These are phyloP conservation scores for Sitophilus oryzae DNA, from an alignment of 1,140 invertebrate species.

Conservation along the genomic window DNA sequence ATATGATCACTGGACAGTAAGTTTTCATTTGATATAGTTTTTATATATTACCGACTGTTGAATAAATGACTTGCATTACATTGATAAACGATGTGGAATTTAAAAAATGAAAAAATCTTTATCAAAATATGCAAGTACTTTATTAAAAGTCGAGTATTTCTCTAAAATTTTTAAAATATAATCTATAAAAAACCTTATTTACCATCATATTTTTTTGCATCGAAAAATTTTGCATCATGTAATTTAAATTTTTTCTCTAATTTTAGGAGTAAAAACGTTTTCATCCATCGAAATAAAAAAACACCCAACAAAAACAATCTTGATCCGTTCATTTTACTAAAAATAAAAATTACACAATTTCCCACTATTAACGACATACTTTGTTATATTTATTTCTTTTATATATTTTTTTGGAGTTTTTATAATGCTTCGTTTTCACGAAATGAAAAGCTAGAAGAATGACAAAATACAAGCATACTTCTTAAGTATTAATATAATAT, in stretches of 20 bases:
- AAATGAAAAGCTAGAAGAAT: conserved; percentile 24
- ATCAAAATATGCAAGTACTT: too few relatives aligned
- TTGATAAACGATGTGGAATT: too few relatives aligned
- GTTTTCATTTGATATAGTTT: conserved; percentile 3
- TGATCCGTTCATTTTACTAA: conserved; percentile 10
- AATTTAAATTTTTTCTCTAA: too few relatives aligned
- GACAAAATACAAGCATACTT: conserved; percentile 26
- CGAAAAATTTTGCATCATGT: too few relatives aligned
- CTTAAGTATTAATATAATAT: conserved; percentile 23
- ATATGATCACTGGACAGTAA: conserved; percentile 19
- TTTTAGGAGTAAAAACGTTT: neutral
- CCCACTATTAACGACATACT: conserved; percentile 22
- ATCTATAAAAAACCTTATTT: too few relatives aligned
- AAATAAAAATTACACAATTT: conserved; percentile 20
- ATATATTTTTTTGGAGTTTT: conserved; percentile 20
- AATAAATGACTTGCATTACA: too few relatives aligned
- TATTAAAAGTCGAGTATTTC: too few relatives aligned
- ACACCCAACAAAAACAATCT: conserved; percentile 14
- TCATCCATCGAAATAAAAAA: conserved; percentile 16
- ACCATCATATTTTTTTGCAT: too few relatives aligned
- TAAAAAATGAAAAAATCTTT: too few relatives aligned
- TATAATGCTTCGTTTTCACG: conserved; percentile 13
- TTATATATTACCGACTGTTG: too few relatives aligned
- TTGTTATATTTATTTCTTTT: conserved; percentile 14
- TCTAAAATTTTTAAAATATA: too few relatives aligned